phyloP scores from a whole-genome alignment of 2,797 vertebrate species.

The Malurus splendens region DNA sequence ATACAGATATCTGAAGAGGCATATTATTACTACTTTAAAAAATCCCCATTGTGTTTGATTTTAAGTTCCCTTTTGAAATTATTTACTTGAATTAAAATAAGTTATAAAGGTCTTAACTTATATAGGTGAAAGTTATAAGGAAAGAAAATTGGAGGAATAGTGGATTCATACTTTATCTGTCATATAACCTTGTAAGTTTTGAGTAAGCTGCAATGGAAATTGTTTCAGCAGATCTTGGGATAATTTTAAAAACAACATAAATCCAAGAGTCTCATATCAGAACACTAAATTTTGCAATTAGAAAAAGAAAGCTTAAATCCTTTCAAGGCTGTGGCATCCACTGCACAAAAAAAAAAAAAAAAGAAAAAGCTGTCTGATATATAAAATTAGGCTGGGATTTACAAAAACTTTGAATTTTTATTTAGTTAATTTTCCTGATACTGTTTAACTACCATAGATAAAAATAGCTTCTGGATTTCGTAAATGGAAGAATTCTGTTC shows the following conservation, averaged over 20 bases:
- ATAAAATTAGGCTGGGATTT: conserved; percentile 7
- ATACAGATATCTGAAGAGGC: background rate
- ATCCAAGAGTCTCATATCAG: background rate
- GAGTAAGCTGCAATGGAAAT: background rate
- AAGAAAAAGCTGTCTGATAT: background rate
- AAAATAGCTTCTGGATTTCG: background rate
- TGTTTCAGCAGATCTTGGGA: background rate
- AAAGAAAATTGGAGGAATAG: background rate
- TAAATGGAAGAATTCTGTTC: background rate
- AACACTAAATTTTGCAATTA: background rate
- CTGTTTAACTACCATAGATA: background rate
- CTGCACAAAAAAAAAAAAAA: background rate
- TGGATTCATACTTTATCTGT: background rate
- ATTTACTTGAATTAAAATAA: background rate
- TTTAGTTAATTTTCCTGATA: background rate
- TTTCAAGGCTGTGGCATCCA: background rate
- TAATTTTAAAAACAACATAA: background rate
- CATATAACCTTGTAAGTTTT: background rate
- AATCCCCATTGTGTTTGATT: background rate
- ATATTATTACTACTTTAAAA: background rate
- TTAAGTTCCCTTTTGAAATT: background rate
- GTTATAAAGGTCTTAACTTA: background rate
- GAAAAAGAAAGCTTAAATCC: background rate
- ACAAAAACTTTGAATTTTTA: background rate
- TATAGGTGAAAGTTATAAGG: background rate